Percentiles rank a stretch among this genome's conserved stretches.
These are phyloP conservation scores for Melanaphis sacchari DNA, from an alignment of 1,140 invertebrate species.

Conservation along the genomic window DNA sequence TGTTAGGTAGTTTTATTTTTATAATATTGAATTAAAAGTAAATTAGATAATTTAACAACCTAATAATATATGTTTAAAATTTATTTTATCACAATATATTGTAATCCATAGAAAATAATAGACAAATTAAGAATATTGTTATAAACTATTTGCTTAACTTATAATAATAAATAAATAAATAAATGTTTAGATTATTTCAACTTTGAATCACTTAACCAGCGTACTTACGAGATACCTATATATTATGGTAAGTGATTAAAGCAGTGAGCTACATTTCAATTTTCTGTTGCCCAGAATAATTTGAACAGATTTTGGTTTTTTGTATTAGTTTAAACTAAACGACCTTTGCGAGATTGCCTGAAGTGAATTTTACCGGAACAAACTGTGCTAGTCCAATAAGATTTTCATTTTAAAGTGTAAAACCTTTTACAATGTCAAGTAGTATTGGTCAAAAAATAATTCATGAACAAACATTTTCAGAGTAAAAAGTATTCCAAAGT, in stretches of 20 bases:
- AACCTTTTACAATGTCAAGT: conserved; percentile 5
- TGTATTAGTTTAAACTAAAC: neutral
- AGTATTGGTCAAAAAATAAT: conserved; percentile 3
- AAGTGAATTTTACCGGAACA: neutral
- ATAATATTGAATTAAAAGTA: no score
- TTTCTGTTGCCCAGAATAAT: neutral
- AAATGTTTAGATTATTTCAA: no score
- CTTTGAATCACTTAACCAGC: no score
- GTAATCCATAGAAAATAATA: no score
- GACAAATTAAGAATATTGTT: no score
- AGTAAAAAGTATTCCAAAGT: neutral
- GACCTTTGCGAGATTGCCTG: neutral
- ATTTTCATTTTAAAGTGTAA: conserved; percentile 40
- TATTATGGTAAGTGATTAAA: neutral
- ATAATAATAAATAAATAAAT: no score
- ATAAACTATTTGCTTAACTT: no score
- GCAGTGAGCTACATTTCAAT: neutral
- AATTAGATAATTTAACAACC: no score
- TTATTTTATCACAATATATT: no score
- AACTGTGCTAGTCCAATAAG: neutral
- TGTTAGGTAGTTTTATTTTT: no score
- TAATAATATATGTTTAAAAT: no score
- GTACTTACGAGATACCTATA: no score
- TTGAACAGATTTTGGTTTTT: neutral
- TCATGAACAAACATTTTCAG: neutral